Evolutionary conservation across 2,113 vertebrate genomes (phyloP).

Genomic region (Elephas maximus): DNA sequence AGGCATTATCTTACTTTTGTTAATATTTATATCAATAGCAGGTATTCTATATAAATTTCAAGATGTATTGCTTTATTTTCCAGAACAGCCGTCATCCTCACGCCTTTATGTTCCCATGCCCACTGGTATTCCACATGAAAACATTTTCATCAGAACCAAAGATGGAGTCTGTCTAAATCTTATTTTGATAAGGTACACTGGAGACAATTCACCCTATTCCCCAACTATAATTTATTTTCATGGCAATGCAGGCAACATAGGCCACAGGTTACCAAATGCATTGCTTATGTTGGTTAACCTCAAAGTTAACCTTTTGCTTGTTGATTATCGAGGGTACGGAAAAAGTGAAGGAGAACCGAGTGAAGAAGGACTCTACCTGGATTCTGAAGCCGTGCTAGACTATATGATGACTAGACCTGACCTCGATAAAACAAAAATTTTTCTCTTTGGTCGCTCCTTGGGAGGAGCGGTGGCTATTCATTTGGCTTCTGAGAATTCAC

Average conservation of each 20-base stretch:
- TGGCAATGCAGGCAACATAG: constrained; percentile 98
- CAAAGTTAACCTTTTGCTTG: constrained; percentile 96
- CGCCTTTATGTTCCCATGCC: constrained; percentile 98
- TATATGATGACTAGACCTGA: constrained; percentile 98
- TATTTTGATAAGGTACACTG: constrained; percentile 96
- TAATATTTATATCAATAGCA: constrained; percentile 96
- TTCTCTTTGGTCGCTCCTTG: constrained; percentile 98
- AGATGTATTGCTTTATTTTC: constrained; percentile 98
- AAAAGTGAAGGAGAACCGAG: constrained; percentile 98
- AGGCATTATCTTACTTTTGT: constrained; percentile 93
- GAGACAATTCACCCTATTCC: constrained; percentile 92
- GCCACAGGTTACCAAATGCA: constrained; percentile 97
- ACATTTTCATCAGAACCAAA: constrained; percentile 97
- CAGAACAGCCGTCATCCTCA: constrained; percentile 98
- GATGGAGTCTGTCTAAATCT: constrained; percentile 98
- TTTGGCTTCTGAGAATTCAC: constrained; percentile 96
- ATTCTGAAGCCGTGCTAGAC: constrained; percentile 97
- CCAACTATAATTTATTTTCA: constrained; percentile 99
- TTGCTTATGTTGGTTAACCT: constrained; percentile 99
- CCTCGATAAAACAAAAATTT: constrained; percentile 98
- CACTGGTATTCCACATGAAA: constrained; percentile 97
- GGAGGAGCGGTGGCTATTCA: constrained; percentile 98
- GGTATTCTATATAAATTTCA: constrained; percentile 99
- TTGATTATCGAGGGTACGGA: constrained; percentile 98
- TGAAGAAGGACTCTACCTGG: constrained; percentile 96